Evolutionary conservation across 2,888 invertebrate species (phyloP).

Genomic region (Selenia dentaria): DNA sequence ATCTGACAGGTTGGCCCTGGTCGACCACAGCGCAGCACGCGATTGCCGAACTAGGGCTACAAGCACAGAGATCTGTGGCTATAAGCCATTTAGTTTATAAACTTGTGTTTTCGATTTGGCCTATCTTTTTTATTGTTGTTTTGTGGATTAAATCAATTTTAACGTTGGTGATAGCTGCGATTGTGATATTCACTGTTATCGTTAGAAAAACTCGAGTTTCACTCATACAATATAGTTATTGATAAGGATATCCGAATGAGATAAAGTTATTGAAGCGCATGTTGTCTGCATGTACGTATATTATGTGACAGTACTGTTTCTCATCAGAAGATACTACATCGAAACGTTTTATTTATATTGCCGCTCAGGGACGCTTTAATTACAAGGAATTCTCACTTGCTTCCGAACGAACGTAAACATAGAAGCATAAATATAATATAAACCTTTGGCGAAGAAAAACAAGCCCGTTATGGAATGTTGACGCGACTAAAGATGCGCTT

Average conservation of each 20-base stretch:
- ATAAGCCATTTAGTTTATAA: conserved; percentile 43
- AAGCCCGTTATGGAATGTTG: conserved; percentile 13
- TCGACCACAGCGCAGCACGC: conserved; percentile 47
- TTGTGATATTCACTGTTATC: conserved; percentile 45
- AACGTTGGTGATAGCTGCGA: conserved; percentile 27
- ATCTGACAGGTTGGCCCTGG: conserved; percentile 69
- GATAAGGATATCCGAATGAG: conserved; percentile 59
- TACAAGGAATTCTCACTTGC: conserved; percentile 39
- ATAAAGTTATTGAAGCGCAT: conserved; percentile 60
- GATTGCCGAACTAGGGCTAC: conserved; percentile 39
- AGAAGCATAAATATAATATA: conserved; percentile 32
- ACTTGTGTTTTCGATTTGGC: conserved; percentile 58
- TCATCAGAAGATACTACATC: conserved; percentile 34
- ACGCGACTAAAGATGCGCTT: conserved; percentile 14
- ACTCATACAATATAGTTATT: conserved; percentile 48
- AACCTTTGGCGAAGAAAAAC: conserved; percentile 32
- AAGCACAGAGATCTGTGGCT: too few relatives aligned
- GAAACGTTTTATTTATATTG: conserved; percentile 43
- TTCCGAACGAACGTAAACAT: conserved; percentile 30
- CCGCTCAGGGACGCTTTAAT: conserved; percentile 42
- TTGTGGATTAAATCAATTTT: conserved; percentile 36
- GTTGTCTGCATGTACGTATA: conserved; percentile 40
- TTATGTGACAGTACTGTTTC: conserved; percentile 42
- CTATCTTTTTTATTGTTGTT: conserved; percentile 40
- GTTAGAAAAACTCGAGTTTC: conserved; percentile 53